A percentile compares a stretch with the other conserved stretches of the same genome.
Evolutionary conservation across 2,888 invertebrate genomes (phyloP).

Genomic region (Cataglyphis altisquamis): DNA sequence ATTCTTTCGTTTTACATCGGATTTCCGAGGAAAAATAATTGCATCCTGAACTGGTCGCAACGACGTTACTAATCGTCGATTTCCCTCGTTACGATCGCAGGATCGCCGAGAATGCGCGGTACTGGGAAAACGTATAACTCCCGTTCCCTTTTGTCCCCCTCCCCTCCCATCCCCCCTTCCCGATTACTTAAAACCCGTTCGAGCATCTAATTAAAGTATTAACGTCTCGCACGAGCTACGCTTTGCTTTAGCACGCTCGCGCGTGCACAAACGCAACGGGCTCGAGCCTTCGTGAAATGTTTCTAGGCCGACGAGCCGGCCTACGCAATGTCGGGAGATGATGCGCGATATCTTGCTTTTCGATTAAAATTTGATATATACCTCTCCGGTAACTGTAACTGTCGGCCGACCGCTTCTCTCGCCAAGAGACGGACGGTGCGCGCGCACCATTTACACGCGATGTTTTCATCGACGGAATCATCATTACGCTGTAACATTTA

Average conservation of each 20-base stretch:
- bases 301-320: conserved; percentile 73
- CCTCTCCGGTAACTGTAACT: conserved; percentile 71
- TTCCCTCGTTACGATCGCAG: conserved; percentile 60
- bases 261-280: conserved; percentile 21
- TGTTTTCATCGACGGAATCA: conserved; percentile 5
- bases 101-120: conserved; percentile 26
- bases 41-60: conserved; percentile 22
- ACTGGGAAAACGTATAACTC: conserved; percentile 38
- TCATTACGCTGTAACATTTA: conserved; percentile 5
- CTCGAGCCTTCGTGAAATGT: conserved; percentile 33
- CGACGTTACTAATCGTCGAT: conserved; percentile 59
- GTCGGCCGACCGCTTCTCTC: conserved; percentile 18
- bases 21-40: conserved; percentile 13
- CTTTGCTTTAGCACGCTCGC: conserved; percentile 34
- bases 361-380: conserved; percentile 75
- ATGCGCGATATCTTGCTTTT: conserved; percentile 69
- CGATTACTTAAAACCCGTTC: conserved; percentile 23
- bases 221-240: conserved; percentile 57
- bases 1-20: not conserved
- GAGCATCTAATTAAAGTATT: conserved; percentile 55
- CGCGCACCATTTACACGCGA: too few species aligned
- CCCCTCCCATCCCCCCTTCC: too few species aligned
- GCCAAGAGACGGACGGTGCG: not conserved
- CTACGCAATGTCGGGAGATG: conserved; percentile 58
- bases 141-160: not conserved